phyloP scores from a whole-genome alignment of 2,797 vertebrate species.

The Delichon dasypus region DNA sequence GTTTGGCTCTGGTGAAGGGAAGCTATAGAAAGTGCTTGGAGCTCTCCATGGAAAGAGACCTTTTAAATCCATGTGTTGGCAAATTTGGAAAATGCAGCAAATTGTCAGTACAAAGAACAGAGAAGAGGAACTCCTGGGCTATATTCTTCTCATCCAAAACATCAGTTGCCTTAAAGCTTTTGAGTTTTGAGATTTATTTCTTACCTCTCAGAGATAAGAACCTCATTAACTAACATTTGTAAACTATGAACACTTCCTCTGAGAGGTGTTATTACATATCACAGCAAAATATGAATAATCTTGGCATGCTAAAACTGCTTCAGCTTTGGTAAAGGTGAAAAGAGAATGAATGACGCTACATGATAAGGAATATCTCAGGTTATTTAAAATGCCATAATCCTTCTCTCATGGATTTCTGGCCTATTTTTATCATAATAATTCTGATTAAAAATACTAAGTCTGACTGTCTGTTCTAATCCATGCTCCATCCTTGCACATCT shows the following conservation, averaged over 20 bases:
- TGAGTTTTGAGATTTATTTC: neutral
- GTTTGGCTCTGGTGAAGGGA: neutral
- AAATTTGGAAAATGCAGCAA: neutral
- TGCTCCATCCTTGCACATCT: neutral
- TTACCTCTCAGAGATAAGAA: neutral
- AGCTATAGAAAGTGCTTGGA: neutral
- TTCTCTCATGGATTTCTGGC: neutral
- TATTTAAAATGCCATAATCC: constrained; percentile 5
- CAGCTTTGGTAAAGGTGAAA: neutral
- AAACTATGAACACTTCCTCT: neutral
- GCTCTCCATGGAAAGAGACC: neutral
- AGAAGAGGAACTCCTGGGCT: neutral
- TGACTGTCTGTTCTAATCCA: constrained; percentile 20
- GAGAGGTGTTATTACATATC: neutral
- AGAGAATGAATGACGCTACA: neutral
- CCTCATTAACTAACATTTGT: neutral
- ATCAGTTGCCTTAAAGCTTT: neutral
- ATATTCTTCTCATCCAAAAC: neutral
- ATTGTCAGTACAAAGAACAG: neutral
- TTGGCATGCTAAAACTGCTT: neutral
- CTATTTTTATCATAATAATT: constrained; percentile 45
- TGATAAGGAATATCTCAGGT: neutral
- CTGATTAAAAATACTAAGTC: constrained; percentile 21
- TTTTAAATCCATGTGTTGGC: neutral
- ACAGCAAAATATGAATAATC: neutral